Base-by-base conservation (phyloP, 2,797 vertebrate genomes). In the Bradypodion ventrale region DNA sequence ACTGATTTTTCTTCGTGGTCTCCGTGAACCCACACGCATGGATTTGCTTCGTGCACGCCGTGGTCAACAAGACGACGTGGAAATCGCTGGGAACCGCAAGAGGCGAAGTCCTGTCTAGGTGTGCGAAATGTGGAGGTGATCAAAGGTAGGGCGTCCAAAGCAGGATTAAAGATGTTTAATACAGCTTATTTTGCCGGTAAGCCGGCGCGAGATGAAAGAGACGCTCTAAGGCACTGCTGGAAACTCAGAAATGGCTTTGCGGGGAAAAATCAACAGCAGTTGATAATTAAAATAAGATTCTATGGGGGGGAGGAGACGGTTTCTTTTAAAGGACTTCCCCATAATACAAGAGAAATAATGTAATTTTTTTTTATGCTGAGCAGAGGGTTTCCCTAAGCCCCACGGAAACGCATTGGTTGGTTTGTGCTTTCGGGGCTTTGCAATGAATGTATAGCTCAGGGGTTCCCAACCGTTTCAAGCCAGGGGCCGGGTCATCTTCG, bases 281-380 rank as follows among this genome's bases (percentile, higher is more conserved):
- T 90, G 92, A 93, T 94, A 94, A 94, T 94, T 94, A 93, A 93
- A 91, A 87, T 65, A 89, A 90, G 92, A 91, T 89, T 90, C 94
- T 90, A 9, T n/a, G 35, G 63, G 44, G 46, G 37, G 29, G 80
- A 10, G 2, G 23, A 16, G 66, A 8, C 7, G 10, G 1, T 2
- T 19, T 16, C 21, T 56, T 21, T 56, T 5, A 16, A 56, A 90
- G 82, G 81, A 89, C 77, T 85, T 88, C 86, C 86, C 87, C 86
- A 62, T 75, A 69, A 72, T 75, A 75, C 69, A 92, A 88, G 84
- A 74, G 86, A 89, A 89, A 90, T 68, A 40, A 25, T 21, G 35
- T 40, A 3, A 42, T 42, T 27, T n/a, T n/a, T n/a, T n/a, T n/a
- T n/a, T n/a, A n/a, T n/a, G n/a, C n/a, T n/a, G n/a, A n/a, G n/a